These are phyloP conservation scores for Xestia c-nigrum DNA, from an alignment of 2,888 invertebrate species.

Conservation along the genomic window DNA sequence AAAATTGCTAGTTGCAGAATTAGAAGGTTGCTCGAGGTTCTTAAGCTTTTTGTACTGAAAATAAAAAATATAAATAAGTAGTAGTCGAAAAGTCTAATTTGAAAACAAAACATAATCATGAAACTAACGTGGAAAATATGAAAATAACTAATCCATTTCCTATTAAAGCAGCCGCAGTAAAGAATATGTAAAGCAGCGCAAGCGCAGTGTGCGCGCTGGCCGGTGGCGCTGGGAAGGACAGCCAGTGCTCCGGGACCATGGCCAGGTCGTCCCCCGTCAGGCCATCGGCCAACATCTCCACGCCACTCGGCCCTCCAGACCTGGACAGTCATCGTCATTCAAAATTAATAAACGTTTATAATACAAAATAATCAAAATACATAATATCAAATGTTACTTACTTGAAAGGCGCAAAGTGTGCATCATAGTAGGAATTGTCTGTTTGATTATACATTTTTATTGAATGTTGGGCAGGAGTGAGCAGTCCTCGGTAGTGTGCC, in stretches of 20 bases:
- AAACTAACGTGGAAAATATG: slow-evolving; percentile 94
- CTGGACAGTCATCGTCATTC: slow-evolving; percentile 58
- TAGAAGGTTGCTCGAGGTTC: slow-evolving; percentile 96
- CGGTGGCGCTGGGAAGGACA: slow-evolving; percentile 94
- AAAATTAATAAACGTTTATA: not conserved
- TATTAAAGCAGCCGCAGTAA: slow-evolving; percentile 93
- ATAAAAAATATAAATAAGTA: slow-evolving; percentile 5
- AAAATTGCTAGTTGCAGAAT: slow-evolving; percentile 95
- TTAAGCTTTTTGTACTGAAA: slow-evolving; percentile 92
- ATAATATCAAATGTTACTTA: slow-evolving; percentile 63
- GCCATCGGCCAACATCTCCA: slow-evolving; percentile 93
- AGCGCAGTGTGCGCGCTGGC: slow-evolving; percentile 95
- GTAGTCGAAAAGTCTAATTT: not conserved
- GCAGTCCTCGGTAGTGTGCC: slow-evolving; percentile 88
- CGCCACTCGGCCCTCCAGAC: slow-evolving; percentile 74
- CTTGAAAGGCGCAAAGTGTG: slow-evolving; percentile 86
- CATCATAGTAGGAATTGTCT: slow-evolving; percentile 79
- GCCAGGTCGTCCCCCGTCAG: slow-evolving; percentile 94
- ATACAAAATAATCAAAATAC: not conserved
- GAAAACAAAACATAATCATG: not conserved
- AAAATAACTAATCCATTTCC: slow-evolving; percentile 97
- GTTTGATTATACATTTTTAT: slow-evolving; percentile 83
- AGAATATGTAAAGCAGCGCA: slow-evolving; percentile 94
- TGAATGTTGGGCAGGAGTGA: slow-evolving; percentile 73
- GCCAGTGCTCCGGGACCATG: slow-evolving; percentile 96